Base-by-base conservation (phyloP, 2,797 vertebrate species). In the Coreius guichenoti region DNA sequence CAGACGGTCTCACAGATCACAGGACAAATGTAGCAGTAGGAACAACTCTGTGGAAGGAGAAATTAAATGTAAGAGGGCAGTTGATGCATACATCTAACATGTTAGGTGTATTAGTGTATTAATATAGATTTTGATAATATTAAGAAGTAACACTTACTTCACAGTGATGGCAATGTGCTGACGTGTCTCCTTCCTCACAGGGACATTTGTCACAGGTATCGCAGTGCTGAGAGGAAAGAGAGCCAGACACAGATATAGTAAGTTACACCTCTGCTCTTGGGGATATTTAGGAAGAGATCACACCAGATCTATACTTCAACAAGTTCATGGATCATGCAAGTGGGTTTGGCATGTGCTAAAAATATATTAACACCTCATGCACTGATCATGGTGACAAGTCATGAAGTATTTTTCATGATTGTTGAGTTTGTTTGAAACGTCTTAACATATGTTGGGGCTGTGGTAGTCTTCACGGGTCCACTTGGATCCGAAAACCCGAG, bases 1-100 rank as follows among this genome's bases (percentile, higher is more conserved):
- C 97, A 98, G 86, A 97, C 86, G 0, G 95, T 96, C 76, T 97
- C 96, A 65, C 97, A 97, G 89, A 97, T 89, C 51, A 97, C 89
- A 3, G 96, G 96, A 86, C 96, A 97, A 58, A 96, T 86, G 84
- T 93, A 96, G 89, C 97, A 97, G 81, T 95, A 96, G 23, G 95
- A 93, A 72, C 97, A 98, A 68, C 87, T 88, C 96, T 96, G 87
- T 4, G 56, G 84, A 72, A 88, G 47, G 79, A 45, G 19, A 49
- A 43, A 51, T 29, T 6, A 86, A 29, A 21, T 31, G 43, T 14
- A 12, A 29, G 9, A 26, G 56, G 23, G 7, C 13, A 56, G 31
- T 4, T 56, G 31, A 54, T 36, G 12, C 19, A 36, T 14, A 43
- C 9, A 11, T 43, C 8, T 9, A 36, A 73, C 16, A 26, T 47